These are phyloP conservation scores for Chydorus sphaericus DNA, from an alignment of 2,888 invertebrate genomes.

Conservation along the genomic window DNA sequence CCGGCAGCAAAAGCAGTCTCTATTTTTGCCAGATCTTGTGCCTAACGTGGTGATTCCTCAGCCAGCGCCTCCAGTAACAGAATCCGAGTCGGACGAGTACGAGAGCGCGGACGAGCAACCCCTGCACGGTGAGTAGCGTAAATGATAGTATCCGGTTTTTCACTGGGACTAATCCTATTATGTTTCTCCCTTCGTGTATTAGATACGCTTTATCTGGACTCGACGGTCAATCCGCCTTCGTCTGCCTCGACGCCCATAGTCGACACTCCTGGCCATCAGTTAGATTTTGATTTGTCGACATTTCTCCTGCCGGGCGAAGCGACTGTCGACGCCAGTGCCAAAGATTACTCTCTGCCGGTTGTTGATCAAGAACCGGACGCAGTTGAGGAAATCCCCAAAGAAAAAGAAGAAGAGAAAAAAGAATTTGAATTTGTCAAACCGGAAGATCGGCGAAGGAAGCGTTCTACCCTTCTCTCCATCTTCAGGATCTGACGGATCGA, in stretches of 20 bases:
- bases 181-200: no score
- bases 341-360: not conserved
- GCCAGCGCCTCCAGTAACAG: constrained; percentile 17
- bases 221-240: not conserved
- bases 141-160: no score
- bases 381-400: not conserved
- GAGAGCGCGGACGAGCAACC: constrained; percentile 19
- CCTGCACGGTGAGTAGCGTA: not conserved
- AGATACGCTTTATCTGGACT: not conserved
- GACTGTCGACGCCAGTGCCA: not conserved
- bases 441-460: no score
- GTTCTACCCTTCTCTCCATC: not conserved
- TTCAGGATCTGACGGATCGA: not conserved
- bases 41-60: constrained; percentile 17
- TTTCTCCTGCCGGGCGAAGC: not conserved
- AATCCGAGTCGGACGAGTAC: constrained; percentile 20
- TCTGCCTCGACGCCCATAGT: not conserved
- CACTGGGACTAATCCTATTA: no score
- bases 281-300: not conserved
- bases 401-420: not conserved
- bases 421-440: not conserved
- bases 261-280: not conserved
- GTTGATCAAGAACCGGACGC: not conserved
- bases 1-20: constrained; percentile 2
- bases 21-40: constrained; percentile 18